These are phyloP conservation scores for Chydorus sphaericus DNA, from an alignment of 2,888 invertebrate genomes.

Conservation along the genomic window DNA sequence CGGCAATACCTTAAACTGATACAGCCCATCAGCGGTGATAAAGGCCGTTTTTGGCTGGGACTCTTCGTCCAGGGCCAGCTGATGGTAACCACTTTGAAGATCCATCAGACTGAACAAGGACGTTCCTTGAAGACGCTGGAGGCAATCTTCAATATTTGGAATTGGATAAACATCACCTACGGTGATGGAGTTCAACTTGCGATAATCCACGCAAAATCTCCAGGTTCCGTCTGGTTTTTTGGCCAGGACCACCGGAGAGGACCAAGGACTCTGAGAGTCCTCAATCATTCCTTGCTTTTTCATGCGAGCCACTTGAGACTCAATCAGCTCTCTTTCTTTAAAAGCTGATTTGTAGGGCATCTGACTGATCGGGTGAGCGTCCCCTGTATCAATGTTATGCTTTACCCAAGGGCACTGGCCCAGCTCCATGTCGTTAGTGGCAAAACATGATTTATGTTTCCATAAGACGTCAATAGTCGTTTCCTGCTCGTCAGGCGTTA, in stretches of 20 bases:
- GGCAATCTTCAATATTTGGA: slow-evolving; percentile 16
- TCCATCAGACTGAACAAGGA: slow-evolving; percentile 25
- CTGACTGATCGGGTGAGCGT: background rate
- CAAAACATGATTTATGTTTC: too few species aligned
- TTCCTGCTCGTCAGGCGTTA: background rate
- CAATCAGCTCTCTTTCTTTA: background rate
- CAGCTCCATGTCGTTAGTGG: too few species aligned
- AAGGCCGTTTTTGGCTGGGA: slow-evolving; percentile 26
- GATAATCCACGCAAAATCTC: slow-evolving; percentile 19
- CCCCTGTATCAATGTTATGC: background rate
- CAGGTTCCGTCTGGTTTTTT: slow-evolving; percentile 24
- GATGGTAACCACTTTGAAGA: slow-evolving; percentile 25
- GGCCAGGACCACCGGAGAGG: slow-evolving; percentile 26
- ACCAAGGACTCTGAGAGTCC: slow-evolving; percentile 25
- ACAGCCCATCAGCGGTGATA: slow-evolving; percentile 25
- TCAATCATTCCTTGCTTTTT: slow-evolving; percentile 21
- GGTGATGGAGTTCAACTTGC: slow-evolving; percentile 17
- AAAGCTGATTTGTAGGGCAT: background rate
- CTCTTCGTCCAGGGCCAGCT: slow-evolving; percentile 24
- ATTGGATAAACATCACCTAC: slow-evolving; percentile 16
- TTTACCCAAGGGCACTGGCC: too few species aligned
- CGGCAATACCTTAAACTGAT: background rate
- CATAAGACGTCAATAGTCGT: background rate
- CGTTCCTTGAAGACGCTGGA: slow-evolving; percentile 16
- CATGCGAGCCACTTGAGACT: slow-evolving; percentile 20